A percentile compares a stretch with the other conserved stretches of the same genome.
Evolutionary conservation across 2,888 invertebrate genomes (phyloP).

Genomic region (Stenoptilia bipunctidactyla): DNA sequence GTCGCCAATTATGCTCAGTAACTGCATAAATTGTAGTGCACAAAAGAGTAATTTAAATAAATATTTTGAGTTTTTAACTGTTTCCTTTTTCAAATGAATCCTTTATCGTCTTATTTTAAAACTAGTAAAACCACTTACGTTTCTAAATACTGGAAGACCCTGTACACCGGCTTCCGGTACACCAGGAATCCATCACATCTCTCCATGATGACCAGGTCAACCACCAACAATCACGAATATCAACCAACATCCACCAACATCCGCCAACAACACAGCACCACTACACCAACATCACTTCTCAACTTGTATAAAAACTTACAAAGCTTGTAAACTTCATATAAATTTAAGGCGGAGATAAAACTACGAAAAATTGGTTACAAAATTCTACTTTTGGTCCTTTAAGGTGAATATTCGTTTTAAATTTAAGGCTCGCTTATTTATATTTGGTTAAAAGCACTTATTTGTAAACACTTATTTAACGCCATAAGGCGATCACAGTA

Average conservation of each 20-base stretch:
- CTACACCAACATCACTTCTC: not conserved
- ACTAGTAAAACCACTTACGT: slow-evolving; percentile 80
- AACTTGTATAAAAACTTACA: not conserved
- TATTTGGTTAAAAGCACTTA: slow-evolving; percentile 55
- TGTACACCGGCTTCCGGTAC: slow-evolving; percentile 84
- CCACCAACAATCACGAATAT: slow-evolving; percentile 16
- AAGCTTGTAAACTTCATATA: slow-evolving; percentile 26
- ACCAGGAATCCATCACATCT: slow-evolving; percentile 84
- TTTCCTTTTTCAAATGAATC: too few species aligned
- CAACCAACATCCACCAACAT: slow-evolving; percentile 26
- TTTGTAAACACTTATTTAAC: slow-evolving; percentile 35
- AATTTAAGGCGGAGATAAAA: slow-evolving; percentile 52
- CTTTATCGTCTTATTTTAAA: not conserved
- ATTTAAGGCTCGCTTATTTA: slow-evolving; percentile 44
- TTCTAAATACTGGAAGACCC: slow-evolving; percentile 86
- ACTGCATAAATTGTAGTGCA: too few species aligned
- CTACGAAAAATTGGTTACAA: slow-evolving; percentile 41
- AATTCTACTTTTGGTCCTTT: slow-evolving; percentile 59
- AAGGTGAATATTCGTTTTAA: slow-evolving; percentile 37
- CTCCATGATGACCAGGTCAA: slow-evolving; percentile 60
- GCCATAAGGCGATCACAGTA: slow-evolving; percentile 59
- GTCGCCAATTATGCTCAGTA: too few species aligned
- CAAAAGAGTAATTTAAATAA: too few species aligned
- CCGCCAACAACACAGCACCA: slow-evolving; percentile 18
- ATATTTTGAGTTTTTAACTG: too few species aligned